Percentiles rank a stretch among this genome's conserved stretches.
These are phyloP conservation scores for Synchiropus splendidus DNA, from an alignment of 2,113 vertebrate species.

Conservation along the genomic window DNA sequence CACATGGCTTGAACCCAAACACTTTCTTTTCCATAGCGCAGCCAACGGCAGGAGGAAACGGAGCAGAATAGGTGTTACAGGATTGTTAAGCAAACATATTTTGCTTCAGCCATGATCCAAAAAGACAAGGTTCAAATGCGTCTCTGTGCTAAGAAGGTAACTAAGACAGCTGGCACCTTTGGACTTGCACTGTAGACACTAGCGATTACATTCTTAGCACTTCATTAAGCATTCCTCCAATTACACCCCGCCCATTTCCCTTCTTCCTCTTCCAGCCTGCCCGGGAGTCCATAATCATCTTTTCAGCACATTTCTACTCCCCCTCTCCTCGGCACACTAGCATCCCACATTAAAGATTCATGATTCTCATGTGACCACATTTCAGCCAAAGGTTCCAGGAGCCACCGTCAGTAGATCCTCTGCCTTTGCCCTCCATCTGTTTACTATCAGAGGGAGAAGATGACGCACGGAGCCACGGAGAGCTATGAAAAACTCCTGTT, in stretches of 20 bases:
- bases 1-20: no score
- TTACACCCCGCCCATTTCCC: neutral
- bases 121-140: no score
- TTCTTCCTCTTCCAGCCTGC: constrained; percentile 19
- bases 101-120: no score
- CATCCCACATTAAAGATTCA: constrained; percentile 58
- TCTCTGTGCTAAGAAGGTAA: no score
- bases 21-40: no score
- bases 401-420: constrained; percentile 18
- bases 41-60: no score
- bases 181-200: no score
- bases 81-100: no score
- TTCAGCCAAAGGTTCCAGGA: constrained; percentile 34
- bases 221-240: no score
- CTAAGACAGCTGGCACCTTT: no score
- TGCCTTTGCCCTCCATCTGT: constrained; percentile 14
- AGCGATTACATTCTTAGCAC: no score
- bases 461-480: constrained; percentile 3
- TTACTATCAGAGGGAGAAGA: constrained; percentile 6
- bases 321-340: constrained; percentile 37
- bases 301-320: constrained; percentile 48
- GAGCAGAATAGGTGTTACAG: no score
- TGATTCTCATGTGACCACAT: constrained; percentile 34
- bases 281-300: constrained; percentile 49
- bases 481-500: constrained; percentile 24